Evolutionary conservation across 2,888 invertebrate genomes (phyloP), one percentile per base, ranked within the genome.

Genomic region (Melieria crassipennis): DNA sequence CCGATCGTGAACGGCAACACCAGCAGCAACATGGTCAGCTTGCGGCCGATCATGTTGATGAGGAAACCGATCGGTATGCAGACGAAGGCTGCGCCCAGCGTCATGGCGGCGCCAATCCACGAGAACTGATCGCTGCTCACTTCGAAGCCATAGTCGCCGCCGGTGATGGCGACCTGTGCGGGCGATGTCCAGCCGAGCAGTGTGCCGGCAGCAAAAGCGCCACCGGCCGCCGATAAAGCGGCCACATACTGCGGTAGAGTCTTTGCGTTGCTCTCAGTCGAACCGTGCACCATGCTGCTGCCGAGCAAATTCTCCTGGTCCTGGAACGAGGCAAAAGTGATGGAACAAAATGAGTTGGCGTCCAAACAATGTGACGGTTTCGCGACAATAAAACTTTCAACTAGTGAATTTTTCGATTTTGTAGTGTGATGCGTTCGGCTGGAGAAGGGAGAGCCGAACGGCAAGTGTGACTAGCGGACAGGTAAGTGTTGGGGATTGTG

Each of bases 151-250:
- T 84, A 83, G 43, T 66, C 58, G 10, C 72, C 71, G 0, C 50
- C 43, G 3, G 57, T 5, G n/a, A 82, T 66, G 6, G 61, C 66
- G 0, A 65, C 85, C 72, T 82, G 80, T n/a, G 92, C 92, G 7
- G 93, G 92, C 0, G 93, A 91, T 3, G 94, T 91, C 94, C 94
- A 95, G 55, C 92, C 94, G 7, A 94, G 87, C 67, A 93, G 89
- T 42, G 92, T 89, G 78, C 95, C 95, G 65, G 92, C 90, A 1
- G 93, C 93, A 71, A 94, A 87, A 1, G 94, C 93, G 55, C 95
- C 95, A 70, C 94, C 88, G 52, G 94, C 93, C 10, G 94, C 92
- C 90, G 87, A 80, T 66, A 86, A 73, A 2, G 86, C 87, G 60
- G 87, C 87, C 16, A 84, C 75, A 82, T 85, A 85, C 74, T 87